Evolutionary conservation across 2,113 vertebrate genomes (phyloP).

Genomic region (Jacana jacana): DNA sequence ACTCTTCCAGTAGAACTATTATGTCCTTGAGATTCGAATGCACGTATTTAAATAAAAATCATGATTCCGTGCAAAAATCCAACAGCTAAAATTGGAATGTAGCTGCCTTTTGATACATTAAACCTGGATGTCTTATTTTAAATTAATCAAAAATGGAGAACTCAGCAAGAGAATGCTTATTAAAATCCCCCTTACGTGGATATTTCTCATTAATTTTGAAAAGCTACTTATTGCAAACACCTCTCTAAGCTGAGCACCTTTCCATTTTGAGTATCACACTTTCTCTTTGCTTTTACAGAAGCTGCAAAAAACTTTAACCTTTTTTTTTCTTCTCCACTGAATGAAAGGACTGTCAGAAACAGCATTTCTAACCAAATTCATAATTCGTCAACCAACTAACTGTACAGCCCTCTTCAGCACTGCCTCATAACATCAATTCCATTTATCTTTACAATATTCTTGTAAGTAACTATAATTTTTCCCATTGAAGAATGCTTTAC

Average conservation of each 20-base stretch:
- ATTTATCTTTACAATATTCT: not conserved
- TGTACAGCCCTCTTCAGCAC: not conserved
- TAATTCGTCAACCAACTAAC: not conserved
- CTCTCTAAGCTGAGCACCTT: not conserved
- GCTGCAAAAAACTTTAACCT: not conserved
- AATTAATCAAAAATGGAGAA: conserved; percentile 40
- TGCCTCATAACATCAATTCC: not conserved
- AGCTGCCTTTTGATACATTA: conserved; percentile 18
- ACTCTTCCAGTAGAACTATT: not conserved
- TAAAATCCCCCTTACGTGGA: conserved; percentile 28
- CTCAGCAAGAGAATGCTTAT: conserved; percentile 54
- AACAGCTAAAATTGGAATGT: not conserved
- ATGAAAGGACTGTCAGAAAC: not conserved
- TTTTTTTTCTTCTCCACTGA: not conserved
- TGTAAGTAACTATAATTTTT: not conserved
- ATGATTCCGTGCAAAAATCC: not conserved
- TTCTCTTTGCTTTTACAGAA: not conserved
- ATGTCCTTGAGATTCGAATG: not conserved
- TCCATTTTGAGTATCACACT: not conserved
- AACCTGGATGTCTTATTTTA: not conserved
- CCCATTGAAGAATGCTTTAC: not conserved
- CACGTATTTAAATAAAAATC: not conserved
- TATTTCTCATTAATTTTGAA: conserved; percentile 45
- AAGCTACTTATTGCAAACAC: conserved; percentile 42
- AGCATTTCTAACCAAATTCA: not conserved